Evolutionary conservation across 2,888 invertebrate genomes (phyloP).

Genomic region (Agrypnus murinus): DNA sequence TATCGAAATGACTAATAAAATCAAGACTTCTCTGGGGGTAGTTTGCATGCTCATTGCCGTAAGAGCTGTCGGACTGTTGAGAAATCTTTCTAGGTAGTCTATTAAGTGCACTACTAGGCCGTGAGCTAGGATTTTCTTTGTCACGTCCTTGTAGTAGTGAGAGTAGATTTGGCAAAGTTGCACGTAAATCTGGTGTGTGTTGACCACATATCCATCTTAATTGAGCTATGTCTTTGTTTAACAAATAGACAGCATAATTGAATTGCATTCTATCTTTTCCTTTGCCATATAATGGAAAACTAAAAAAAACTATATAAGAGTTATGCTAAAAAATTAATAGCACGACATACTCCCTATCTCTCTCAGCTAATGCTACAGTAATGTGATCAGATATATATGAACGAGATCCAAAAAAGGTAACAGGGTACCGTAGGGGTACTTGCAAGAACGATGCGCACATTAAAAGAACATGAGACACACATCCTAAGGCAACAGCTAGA

Average conservation of each 20-base stretch:
- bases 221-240: conserved; percentile 97
- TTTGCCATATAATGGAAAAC: conserved; percentile 88
- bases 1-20: conserved; percentile 46
- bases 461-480: conserved; percentile 87
- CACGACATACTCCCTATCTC: conserved; percentile 77
- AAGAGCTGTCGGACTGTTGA: background rate
- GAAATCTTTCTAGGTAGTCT: background rate
- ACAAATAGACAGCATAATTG: conserved; percentile 91
- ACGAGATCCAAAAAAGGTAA: conserved; percentile 87
- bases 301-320: conserved; percentile 68
- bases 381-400: conserved; percentile 88
- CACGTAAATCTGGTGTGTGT: conserved; percentile 82
- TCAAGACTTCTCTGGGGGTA: conserved; percentile 4
- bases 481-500: conserved; percentile 90
- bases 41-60: background rate
- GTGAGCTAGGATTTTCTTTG: conserved; percentile 6
- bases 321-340: conserved; percentile 6
- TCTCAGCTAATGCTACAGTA: conserved; percentile 79
- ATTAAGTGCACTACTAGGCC: background rate
- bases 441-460: conserved; percentile 89
- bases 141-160: conserved; percentile 60
- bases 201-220: conserved; percentile 85
- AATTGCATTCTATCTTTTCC: conserved; percentile 87
- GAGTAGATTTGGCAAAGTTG: conserved; percentile 84
- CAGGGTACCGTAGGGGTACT: conserved; percentile 89